Base-by-base conservation (phyloP, 2,888 invertebrate genomes). In the Smittia aterrima region DNA sequence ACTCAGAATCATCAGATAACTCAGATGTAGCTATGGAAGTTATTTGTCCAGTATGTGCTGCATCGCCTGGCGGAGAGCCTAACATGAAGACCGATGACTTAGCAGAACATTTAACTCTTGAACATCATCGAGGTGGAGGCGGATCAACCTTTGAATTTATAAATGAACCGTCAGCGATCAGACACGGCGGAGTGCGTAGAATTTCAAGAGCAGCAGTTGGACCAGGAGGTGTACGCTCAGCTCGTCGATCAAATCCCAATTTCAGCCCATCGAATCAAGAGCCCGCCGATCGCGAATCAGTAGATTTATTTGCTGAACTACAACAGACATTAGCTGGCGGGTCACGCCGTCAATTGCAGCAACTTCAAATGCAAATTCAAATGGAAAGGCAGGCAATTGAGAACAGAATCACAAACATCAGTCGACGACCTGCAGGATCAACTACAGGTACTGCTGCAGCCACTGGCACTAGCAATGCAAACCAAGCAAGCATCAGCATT, bases 31-130 rank as follows among this genome's bases (percentile, higher is more conserved):
- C 93, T 75, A 88, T 92, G 79, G 96, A 97, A 89, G 96, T 97
- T 89, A 95, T 98, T 75, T 98, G 98, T 84, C 98, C 98, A 77
- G 91, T 98, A 73, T 98, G 98, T 85, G 98, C 98, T 76, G 93
- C 96, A 76, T 88, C 94, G 85, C 96, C 96, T 47, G 96, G 97
- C 77, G 96, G 96, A 74, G 98, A 98, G 83, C 97, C 97, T 76
- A 98, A 98, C 86, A 90, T 96, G 82, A 94, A 97, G 84, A 97
- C 97, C 77, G 97, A 98, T 86, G 98, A 98, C 86, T 95, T 98
- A 85, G 92, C 95, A 78, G 93, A 95, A 79, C 98, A 98, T 87
- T 89, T 98, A 80, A 92, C 94, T 76, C 85, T 96, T 78, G 97
- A 98, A 83, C 98, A 98, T 85, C 90, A 95, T 80, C 90, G 89